Base-by-base conservation (phyloP, 2,797 vertebrate species). In the Megaceryle alcyon region DNA sequence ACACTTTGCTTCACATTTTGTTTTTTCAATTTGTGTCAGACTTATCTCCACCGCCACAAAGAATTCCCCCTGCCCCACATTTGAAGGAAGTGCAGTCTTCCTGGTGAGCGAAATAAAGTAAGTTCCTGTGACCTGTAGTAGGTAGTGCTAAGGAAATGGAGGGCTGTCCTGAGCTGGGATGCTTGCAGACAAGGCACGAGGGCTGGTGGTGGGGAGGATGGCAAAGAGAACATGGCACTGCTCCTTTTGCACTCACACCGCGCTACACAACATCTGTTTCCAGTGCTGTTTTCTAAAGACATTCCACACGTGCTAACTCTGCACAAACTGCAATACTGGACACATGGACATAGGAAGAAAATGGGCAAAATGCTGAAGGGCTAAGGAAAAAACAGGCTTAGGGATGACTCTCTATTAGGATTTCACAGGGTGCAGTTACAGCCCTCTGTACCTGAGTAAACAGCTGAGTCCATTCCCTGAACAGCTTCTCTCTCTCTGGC, bases 361-460 rank as follows among this genome's bases (percentile, higher is more conserved):
- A 82, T 3, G 15, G 14, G 54, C 59, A 86, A 87, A 83, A 84
- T 6, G 64, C 56, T 64, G 43, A 86, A 71, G 26, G 17, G 28
- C 46, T 56, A 86, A 63, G 51, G 51, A 90, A 92, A 68, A 76
- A 86, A 35, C 17, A n/a, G 18, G 33, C 65, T 83, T 64, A 94
- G 77, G 53, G 53, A 60, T 59, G 56, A 37, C 54, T 28, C 7
- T 37, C 33, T 63, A 8, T 3, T 17, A 56, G 71, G 84, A 69
- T 81, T 69, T 92, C 78, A 92, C 18, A 53, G 70, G 35, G 51
- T 72, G 39, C 2, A 2, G 83, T 39, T 63, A 64, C 20, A 80
- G 82, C 57, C 59, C 51, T 83, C 82, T 66, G 46, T 97, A 97
- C 97, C 97, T 97, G 97, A 95, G 77, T 44, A 69, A 72, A 92